A percentile compares a stretch with the other conserved stretches of the same genome.
Conservation (phyloP, 2,888 invertebrate genomes). For the Amphimallon solstitiale region DNA sequence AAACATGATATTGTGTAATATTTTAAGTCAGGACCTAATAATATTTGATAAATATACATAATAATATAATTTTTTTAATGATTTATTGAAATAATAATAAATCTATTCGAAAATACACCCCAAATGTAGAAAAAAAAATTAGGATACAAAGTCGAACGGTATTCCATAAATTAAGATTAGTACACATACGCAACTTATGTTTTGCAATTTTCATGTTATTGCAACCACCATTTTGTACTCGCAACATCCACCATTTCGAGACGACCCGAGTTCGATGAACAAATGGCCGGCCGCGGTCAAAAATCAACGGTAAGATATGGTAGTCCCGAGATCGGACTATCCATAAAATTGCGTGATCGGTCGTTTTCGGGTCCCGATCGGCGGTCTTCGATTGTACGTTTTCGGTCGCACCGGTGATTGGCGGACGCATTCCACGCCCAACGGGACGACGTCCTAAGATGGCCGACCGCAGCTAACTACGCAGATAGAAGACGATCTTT, state of each 20-base stretch:
- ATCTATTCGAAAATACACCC: no score
- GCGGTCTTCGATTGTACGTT: slow-evolving; percentile 2
- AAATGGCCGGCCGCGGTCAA: slow-evolving; percentile 36
- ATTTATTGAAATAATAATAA: no score
- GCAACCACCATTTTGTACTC: slow-evolving; percentile 22
- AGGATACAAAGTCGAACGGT: neutral
- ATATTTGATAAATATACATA: no score
- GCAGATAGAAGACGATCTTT: slow-evolving; percentile 15
- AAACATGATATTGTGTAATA: no score
- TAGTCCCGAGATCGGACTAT: neutral
- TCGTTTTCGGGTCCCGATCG: neutral
- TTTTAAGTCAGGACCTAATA: no score
- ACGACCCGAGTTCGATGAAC: neutral
- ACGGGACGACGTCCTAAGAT: slow-evolving; percentile 49
- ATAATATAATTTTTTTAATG: no score
- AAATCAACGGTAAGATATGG: slow-evolving; percentile 2
- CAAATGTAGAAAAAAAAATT: no score
- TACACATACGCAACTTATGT: no score
- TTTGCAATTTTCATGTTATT: no score
- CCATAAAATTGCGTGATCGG: slow-evolving; percentile 11
- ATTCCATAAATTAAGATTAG: no score
- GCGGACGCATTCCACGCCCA: slow-evolving; percentile 48
- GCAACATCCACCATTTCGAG: slow-evolving; percentile 27
- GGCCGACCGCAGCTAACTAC: slow-evolving; percentile 49
- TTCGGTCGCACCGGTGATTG: slow-evolving; percentile 26